Base-by-base conservation (phyloP, 2,113 vertebrate genomes). In the Lontra canadensis region DNA sequence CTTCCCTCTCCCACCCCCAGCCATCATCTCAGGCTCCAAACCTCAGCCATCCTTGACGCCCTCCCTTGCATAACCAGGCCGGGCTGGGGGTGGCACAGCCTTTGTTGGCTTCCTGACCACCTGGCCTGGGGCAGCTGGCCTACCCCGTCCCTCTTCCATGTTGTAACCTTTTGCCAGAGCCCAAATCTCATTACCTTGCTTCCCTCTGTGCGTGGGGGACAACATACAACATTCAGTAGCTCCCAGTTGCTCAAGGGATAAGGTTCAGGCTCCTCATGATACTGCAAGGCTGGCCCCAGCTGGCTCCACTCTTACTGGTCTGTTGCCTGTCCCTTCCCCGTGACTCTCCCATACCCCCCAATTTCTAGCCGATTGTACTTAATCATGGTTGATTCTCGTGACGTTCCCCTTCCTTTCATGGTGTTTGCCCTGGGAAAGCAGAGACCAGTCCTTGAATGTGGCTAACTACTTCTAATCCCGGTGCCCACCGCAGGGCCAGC, bases 111-210 rank as follows among this genome's bases (percentile, higher is more conserved):
- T 13, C 57, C 69, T n/a, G 29, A 39, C 82, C n/a, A 57, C 47
- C 31, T 25, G 26, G 47, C 10, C 71, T 11, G n/a, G 36, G 59
- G 11, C 18, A 17, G 23, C 26, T 42, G 83, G 55, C 69, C 78
- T n/a, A 1, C 42, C n/a, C n/a, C 1, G 7, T 57, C 42, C 23
- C 0, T 36, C 47, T 13, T 23, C 0, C 3, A 2, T 12, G 15
- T 10, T 10, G 36, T 39, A 63, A 36, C 71, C 7, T 52, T 49
- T 52, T 52, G 44, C 61, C n/a, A 47, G 85, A n/a, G 17, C 29
- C 18, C 65, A 9, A 47, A 13, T 25, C 49, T 55, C 34, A 13
- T 83, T 26, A n/a, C 18, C 34, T 26, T 36, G 18, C 57, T 21
- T 93, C 73, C 25, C 11, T 13, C 49, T 79, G 69, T 52, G 34